Base-by-base conservation (phyloP, 1,140 invertebrate species). In the Bombus cullumanus region DNA sequence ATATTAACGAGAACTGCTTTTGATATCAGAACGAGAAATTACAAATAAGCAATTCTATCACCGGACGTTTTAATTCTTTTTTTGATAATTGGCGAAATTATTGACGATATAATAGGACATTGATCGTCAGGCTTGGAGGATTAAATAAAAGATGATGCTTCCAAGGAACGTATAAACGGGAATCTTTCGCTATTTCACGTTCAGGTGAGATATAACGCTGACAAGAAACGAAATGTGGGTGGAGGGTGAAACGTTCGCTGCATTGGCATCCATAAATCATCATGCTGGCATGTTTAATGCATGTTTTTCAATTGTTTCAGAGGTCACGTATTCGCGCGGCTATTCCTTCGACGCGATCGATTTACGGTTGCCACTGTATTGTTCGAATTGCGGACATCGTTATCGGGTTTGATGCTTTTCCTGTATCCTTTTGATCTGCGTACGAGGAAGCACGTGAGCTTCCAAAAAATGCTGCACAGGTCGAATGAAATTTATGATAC, bases 291-390 rank as follows among this genome's bases (percentile, higher is more conserved):
- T 87, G 91, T 91, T 90, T 92, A 91, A 92, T 90, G 80, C 81
- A 92, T 91, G 78, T 89, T 92, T 92, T 91, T 89, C 89, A 86
- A 90, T 91, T 89, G 90, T 91, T 85, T 81, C 85, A 28, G 71
- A 31, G 72, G 53, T 68, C 73, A 78, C 80, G 81, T 81, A 85
- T 85, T 74, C 88, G 43, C 57, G 37, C 47, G 18, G 37, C 71
- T 71, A 74, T 89, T 82, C 64, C 72, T 78, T 84, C 71, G 57
- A 47, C n/a, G 37, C 75, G 64, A 59, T 68, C 81, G 81, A 87
- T 89, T 89, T 76, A 85, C 77, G 41, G n/a, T 31, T 39, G 72
- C 6, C 41, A 31, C 47, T 84, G 74, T 71, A 79, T 84, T 79
- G 82, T 79, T 74, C 62, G 69, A 4, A 72, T 81, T 39, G 76